Evolutionary conservation across 1,140 invertebrate genomes (phyloP), one percentile per base, ranked within the genome.

Genomic region (Drosophila nannoptera): DNA sequence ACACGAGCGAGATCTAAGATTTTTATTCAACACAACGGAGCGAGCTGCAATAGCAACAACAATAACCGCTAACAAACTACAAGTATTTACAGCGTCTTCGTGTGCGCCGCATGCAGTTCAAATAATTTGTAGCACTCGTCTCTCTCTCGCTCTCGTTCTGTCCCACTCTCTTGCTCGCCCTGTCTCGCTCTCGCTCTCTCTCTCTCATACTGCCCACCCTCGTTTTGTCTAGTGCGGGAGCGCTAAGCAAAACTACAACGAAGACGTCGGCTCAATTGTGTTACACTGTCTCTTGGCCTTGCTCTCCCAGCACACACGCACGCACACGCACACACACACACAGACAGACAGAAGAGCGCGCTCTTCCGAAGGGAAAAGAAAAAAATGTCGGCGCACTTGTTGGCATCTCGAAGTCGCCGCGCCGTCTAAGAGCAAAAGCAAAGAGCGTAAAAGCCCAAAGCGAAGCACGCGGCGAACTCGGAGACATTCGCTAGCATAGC

Each of bases 91-190:
- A 53, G 33, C 52, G 22, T 40, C 36, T 11, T 38, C 16, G 22
- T 43, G 36, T 58, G 60, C 67, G 55, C 62, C 62, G 56, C 80
- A 67, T 84, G 80, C 80, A 76, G 76, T 76, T 84, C 73, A 80
- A 80, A 80, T 80, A 77, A 77, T 83, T 84, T 84, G 80, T 80
- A 77, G 66, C 63, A 78, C 76, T 77, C 71, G 43, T 4, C 12
- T 8, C 29, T 6, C 31, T n/a, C 7, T n/a, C 11, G 11, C 36
- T 4, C 5, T 7, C 8, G 4, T n/a, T n/a, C n/a, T n/a, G n/a
- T n/a, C 32, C 22, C 36, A 11, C 31, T 31, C 46, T 9, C 22
- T 5, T 8, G 8, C 46, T 11, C 12, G 12, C 5, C 4, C 9
- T n/a, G 8, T 0, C 11, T 33, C 11, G 29, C 33, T 4, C 12